Evolutionary conservation across 2,888 invertebrate species (phyloP).

Genomic region (Sesia apiformis): DNA sequence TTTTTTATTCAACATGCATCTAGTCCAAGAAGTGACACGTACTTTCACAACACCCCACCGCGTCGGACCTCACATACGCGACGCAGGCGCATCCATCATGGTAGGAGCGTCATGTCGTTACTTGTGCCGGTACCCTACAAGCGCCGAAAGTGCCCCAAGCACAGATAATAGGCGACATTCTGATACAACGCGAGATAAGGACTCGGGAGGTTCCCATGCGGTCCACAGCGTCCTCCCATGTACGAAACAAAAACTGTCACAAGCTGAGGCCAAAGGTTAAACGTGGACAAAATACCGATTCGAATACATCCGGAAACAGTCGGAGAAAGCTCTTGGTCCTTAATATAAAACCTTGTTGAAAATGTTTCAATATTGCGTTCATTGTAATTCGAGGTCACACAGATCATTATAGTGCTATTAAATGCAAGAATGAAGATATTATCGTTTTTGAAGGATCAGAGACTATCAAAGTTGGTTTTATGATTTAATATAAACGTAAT

Average conservation of each 20-base stretch:
- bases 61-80: conserved; percentile 44
- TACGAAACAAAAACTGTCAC: conserved; percentile 20
- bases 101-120: conserved; percentile 51
- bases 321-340: neutral
- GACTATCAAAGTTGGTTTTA: conserved; percentile 29
- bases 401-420: neutral
- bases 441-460: conserved; percentile 13
- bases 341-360: neutral
- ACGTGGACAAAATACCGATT: conserved; percentile 41
- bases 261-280: conserved; percentile 46
- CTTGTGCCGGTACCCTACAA: conserved; percentile 52
- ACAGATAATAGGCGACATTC: conserved; percentile 70
- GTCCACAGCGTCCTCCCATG: conserved; percentile 38
- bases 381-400: neutral
- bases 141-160: conserved; percentile 61
- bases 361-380: neutral
- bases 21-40: conserved; percentile 7
- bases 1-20: neutral
- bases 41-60: conserved; percentile 22
- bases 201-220: conserved; percentile 60
- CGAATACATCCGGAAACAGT: neutral
- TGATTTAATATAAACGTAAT: conserved; percentile 12
- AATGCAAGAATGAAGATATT: conserved; percentile 17
- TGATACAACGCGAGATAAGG: conserved; percentile 69
- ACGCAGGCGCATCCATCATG: conserved; percentile 63